These are phyloP conservation scores for Belgica antarctica DNA, from an alignment of 2,888 invertebrate species.

Conservation along the genomic window DNA sequence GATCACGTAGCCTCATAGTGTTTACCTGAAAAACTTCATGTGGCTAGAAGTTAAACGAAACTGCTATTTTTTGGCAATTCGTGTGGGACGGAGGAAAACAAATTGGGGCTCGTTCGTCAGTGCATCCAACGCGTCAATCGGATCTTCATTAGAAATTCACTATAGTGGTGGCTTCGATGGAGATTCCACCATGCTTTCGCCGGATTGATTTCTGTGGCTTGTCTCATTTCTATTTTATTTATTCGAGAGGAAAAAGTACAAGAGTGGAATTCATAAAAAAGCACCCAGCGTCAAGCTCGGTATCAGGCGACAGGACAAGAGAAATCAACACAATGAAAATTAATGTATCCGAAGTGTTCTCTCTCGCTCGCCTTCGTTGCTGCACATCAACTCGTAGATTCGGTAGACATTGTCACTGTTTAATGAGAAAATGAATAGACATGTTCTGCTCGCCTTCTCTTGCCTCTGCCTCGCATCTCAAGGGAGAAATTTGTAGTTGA, in stretches of 20 bases:
- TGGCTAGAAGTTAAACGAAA: not conserved
- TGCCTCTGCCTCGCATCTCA: not conserved
- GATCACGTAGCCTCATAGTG: not conserved
- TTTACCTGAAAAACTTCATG: conserved; percentile 3
- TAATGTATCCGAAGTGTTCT: conserved; percentile 10
- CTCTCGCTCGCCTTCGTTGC: not conserved
- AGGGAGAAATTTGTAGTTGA: conserved; percentile 25
- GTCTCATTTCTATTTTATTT: conserved; percentile 10
- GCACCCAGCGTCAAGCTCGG: not conserved
- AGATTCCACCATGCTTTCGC: not conserved
- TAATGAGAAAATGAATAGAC: conserved; percentile 18
- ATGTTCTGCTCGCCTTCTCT: not conserved
- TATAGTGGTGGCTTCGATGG: not conserved
- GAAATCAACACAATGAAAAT: conserved; percentile 12
- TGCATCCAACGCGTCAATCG: not conserved
- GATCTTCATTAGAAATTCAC: too few species aligned
- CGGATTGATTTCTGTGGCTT: conserved; percentile 7
- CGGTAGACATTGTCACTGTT: not conserved
- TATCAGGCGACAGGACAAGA: not conserved
- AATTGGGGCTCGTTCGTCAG: not conserved
- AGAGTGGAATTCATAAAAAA: conserved; percentile 6
- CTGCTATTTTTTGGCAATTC: conserved; percentile 1
- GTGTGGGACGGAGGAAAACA: not conserved
- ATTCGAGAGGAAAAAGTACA: not conserved
- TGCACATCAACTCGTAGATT: not conserved